Base-by-base conservation (phyloP, 2,888 invertebrate species). In the Brachypalpus laphriformis region DNA sequence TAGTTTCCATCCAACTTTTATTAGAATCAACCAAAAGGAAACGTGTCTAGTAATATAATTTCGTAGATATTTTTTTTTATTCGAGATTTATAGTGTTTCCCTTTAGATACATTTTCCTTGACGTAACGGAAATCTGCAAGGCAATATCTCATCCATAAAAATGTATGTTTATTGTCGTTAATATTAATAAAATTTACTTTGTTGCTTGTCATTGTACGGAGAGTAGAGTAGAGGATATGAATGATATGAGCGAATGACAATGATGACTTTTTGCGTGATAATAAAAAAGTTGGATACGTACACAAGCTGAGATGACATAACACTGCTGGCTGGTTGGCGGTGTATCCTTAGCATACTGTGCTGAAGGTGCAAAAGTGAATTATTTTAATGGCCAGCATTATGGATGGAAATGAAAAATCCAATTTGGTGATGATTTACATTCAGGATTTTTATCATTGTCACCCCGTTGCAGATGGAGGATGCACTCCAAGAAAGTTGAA, bases 121-220 rank as follows among this genome's bases (percentile, higher is more conserved):
- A 42, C 72, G 16, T 42, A 80, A 59, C 80, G 85, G 80, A 85
- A 81, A 85, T 85, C 80, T 85, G 71, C 85, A 80, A 82, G 31
- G 85, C 85, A 85, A 85, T 85, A 85, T 85, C 81, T 85, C 85
- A 85, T 85, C 80, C 81, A 81, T 85, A 85, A 85, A 83, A 85
- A 56, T 85, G 85, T 85, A 71, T 85, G 85, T 85, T 85, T 81
- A 85, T 81, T 81, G 85, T 81, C 85, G 85, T 85, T 85, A 85
- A 85, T 85, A 85, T 85, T 81, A 85, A 85, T 85, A 85, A 81
- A 80, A 80, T 22, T 72, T 70, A 65, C 74, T 80, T 57, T 80
- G 83, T 74, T 57, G 47, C 22, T 49, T 74, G 77, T 66, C 68
- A 45, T 14, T 59, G 59, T 42, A 49, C 37, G 9, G 1, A 9